phyloP scores from a whole-genome alignment of 2,888 invertebrate species.

The Hesperia comma region DNA sequence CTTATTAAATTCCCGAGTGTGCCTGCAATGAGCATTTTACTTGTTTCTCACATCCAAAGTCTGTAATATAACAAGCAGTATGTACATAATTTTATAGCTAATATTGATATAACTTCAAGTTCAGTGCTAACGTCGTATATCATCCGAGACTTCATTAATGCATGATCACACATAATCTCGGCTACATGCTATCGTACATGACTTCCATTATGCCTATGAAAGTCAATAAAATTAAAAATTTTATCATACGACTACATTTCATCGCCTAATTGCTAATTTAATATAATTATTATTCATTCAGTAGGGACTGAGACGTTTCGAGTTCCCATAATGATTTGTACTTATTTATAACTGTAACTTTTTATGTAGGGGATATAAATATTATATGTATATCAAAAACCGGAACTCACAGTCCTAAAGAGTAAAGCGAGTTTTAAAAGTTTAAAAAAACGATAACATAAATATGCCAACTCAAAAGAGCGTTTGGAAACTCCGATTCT shows the following conservation, averaged over 20 bases:
- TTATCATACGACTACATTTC: not conserved
- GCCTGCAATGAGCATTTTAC: not conserved
- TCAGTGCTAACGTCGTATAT: not conserved
- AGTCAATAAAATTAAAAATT: not conserved
- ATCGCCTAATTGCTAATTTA: too few species aligned
- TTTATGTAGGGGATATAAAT: not conserved
- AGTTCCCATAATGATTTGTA: too few species aligned
- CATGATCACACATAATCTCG: conserved; percentile 3
- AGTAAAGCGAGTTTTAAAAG: conserved; percentile 31
- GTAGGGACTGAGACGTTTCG: too few species aligned
- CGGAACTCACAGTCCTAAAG: conserved; percentile 8
- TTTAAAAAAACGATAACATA: conserved; percentile 37
- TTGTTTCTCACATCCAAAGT: not conserved
- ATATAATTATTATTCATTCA: too few species aligned
- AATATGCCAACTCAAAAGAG: conserved; percentile 36
- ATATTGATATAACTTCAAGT: conserved; percentile 5
- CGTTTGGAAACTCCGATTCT: conserved; percentile 39
- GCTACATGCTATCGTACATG: not conserved
- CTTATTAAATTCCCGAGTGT: too few species aligned
- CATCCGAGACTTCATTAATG: conserved; percentile 24
- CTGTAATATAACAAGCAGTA: not conserved
- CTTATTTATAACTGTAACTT: not conserved
- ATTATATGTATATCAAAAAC: conserved; percentile 1
- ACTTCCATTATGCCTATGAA: not conserved
- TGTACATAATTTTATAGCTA: conserved; percentile 4